Percentiles rank a stretch among this genome's conserved stretches.
Evolutionary conservation across 2,797 vertebrate species (phyloP).

Genomic region (Brachyrhaphis roseni): DNA sequence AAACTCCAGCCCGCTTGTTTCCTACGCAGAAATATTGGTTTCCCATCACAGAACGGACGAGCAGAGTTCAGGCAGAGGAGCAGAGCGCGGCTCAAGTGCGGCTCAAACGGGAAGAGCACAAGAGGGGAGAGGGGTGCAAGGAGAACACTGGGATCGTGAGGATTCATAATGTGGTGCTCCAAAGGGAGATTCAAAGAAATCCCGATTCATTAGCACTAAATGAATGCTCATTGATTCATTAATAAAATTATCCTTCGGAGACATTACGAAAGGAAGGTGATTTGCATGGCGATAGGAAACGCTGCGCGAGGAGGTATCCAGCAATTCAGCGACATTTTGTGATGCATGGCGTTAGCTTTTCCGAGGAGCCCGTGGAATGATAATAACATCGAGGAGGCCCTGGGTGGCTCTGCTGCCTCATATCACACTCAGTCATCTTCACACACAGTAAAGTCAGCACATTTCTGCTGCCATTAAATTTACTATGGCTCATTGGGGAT

Average conservation of each 20-base stretch:
- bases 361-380: slow-evolving; percentile 57
- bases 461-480: slow-evolving; percentile 75
- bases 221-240: slow-evolving; percentile 53
- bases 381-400: slow-evolving; percentile 64
- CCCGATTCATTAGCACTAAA: slow-evolving; percentile 53
- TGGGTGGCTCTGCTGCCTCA: slow-evolving; percentile 55
- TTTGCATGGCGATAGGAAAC: slow-evolving; percentile 37
- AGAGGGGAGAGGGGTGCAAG: slow-evolving; percentile 15
- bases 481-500: slow-evolving; percentile 73
- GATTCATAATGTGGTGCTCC: slow-evolving; percentile 28
- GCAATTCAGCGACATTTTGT: slow-evolving; percentile 41
- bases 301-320: background rate
- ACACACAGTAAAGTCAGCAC: slow-evolving; percentile 80
- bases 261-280: slow-evolving; percentile 21
- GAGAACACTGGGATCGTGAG: slow-evolving; percentile 38
- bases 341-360: slow-evolving; percentile 67
- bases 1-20: slow-evolving; percentile 33
- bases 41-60: slow-evolving; percentile 44
- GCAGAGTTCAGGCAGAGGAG: slow-evolving; percentile 44
- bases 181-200: slow-evolving; percentile 34
- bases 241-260: slow-evolving; percentile 37
- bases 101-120: slow-evolving; percentile 29
- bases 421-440: slow-evolving; percentile 80
- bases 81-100: slow-evolving; percentile 23
- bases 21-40: slow-evolving; percentile 47